These are phyloP conservation scores for Argyra leucocephala DNA, from an alignment of 2,888 invertebrate species.

Conservation along the genomic window DNA sequence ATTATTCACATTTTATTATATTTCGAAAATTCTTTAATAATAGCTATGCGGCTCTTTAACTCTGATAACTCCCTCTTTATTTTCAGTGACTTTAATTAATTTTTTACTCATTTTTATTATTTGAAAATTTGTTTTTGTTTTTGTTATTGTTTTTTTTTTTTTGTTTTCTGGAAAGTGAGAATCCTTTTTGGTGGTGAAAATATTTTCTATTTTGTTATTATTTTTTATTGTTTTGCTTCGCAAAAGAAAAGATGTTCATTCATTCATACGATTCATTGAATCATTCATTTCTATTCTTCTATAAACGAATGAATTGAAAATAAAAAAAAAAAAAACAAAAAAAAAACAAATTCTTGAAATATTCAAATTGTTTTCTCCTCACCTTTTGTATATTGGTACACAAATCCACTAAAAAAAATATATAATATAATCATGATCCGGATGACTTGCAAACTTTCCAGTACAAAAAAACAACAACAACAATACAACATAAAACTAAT, in stretches of 20 bases:
- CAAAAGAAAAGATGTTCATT: background rate
- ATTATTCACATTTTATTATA: no score
- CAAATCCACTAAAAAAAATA: no score
- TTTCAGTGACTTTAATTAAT: background rate
- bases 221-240: no score
- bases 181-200: no score
- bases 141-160: no score
- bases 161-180: no score
- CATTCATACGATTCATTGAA: background rate
- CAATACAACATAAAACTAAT: background rate
- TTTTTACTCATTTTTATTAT: slow-evolving; percentile 1
- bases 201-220: no score
- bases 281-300: background rate
- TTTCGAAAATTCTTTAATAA: no score
- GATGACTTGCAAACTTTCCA: slow-evolving; percentile 2
- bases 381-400: no score
- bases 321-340: background rate
- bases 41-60: no score
- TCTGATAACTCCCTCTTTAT: background rate
- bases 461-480: no score
- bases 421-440: background rate
- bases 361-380: background rate
- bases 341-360: background rate
- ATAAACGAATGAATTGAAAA: background rate
- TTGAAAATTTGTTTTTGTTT: background rate